Percentiles rank a stretch among this genome's conserved stretches.
Evolutionary conservation across 2,888 invertebrate genomes (phyloP).

Genomic region (Theodoxus fluviatilis): DNA sequence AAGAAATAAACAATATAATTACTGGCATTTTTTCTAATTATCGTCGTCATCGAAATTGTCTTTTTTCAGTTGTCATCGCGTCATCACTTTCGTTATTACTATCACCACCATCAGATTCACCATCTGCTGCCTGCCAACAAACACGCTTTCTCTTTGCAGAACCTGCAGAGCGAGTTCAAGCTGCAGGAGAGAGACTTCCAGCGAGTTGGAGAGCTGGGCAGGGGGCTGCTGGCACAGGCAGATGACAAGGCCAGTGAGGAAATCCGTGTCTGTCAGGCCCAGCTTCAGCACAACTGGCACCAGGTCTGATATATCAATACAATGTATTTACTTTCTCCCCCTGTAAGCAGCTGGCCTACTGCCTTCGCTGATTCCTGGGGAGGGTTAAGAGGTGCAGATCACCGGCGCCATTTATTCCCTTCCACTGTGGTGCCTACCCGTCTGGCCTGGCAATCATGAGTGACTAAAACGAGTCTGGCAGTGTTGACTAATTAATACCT

Average conservation of each 20-base stretch:
- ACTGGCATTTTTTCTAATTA: neutral
- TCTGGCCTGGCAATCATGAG: too few species aligned
- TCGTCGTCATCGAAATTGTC: neutral
- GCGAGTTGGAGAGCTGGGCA: conserved; percentile 48
- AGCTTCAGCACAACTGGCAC: conserved; percentile 47
- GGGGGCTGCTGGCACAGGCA: conserved; percentile 45
- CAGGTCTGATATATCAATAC: too few species aligned
- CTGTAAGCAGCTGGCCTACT: too few species aligned
- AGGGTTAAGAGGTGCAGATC: too few species aligned
- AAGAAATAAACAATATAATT: neutral
- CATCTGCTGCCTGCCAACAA: too few species aligned
- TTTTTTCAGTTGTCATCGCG: neutral
- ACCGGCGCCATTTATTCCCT: too few species aligned
- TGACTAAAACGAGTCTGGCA: too few species aligned
- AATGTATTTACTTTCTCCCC: too few species aligned
- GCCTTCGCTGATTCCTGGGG: too few species aligned
- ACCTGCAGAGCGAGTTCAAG: conserved; percentile 49
- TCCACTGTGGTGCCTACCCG: too few species aligned
- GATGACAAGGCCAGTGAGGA: conserved; percentile 45
- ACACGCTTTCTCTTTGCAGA: conserved; percentile 36
- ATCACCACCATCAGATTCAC: neutral
- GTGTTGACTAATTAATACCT: too few species aligned
- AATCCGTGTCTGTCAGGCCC: conserved; percentile 41
- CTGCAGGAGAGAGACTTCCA: conserved; percentile 53
- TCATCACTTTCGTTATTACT: neutral